Base-by-base conservation (phyloP, 2,797 vertebrate species). In the Enteromius argenteus region DNA sequence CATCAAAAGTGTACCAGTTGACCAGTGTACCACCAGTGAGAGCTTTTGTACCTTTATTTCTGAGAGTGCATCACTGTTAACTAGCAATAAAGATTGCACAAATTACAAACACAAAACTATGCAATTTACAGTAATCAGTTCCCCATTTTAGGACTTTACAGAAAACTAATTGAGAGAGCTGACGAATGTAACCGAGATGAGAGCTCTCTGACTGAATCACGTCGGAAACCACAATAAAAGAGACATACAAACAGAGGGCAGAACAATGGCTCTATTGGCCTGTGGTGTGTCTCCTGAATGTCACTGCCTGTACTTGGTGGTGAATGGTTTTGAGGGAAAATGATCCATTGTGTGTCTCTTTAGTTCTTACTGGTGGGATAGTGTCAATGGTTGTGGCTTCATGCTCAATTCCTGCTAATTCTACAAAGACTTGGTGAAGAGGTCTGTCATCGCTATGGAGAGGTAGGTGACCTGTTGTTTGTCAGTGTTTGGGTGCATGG, bases 251-350 rank as follows among this genome's bases (percentile, higher is more conserved):
- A 64, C 23, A 83, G 35, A 76, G 51, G 46, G 17, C 75, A 69
- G 84, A 93, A 95, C 94, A 95, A 96, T 94, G 89, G 89, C 53
- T 85, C 90, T 89, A 91, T 95, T 94, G 85, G 89, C 79, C 85
- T 86, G 86, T 89, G 86, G 87, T 90, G 89, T 90, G 87, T 87
- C 86, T 92, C 90, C 90, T 90, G 90, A 91, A 92, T 90, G 90
- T 88, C 89, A 83, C 91, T 90, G 91, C 90, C 92, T 95, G 95
- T 96, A 94, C 95, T 95, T 93, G 95, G 94, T 95, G 94, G 93
- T 91, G 94, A 95, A 89, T 89, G 94, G 92, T 92, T 93, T 92
- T 89, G 90, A 93, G 90, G 90, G 89, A 93, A 94, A 94, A 92
- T 89, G 89, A 91, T 76, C 91, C 92, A 94, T 95, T 96, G 94